Percentiles rank a stretch among this genome's conserved stretches.
Conservation (phyloP, 2,113 vertebrate genomes). For the Garra rufa region DNA sequence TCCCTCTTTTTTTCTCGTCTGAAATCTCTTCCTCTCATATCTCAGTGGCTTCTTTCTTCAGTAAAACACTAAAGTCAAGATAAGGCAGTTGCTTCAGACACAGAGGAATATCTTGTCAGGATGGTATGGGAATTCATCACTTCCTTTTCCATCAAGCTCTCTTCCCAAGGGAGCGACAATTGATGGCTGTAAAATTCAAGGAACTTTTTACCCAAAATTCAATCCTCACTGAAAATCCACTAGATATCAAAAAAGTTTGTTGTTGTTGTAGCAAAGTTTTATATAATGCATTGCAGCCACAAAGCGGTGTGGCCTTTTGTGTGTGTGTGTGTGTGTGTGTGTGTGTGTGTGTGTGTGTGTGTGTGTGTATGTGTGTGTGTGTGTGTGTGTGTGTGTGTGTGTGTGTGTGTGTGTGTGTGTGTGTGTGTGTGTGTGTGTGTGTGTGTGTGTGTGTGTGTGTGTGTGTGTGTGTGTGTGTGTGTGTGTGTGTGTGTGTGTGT, state of each 20-base stretch:
- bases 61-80: not conserved
- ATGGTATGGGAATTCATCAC: slow-evolving; percentile 11
- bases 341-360: too few relatives aligned
- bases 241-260: not conserved
- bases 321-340: too few relatives aligned
- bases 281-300: not conserved
- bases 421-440: too few relatives aligned
- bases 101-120: slow-evolving; percentile 1
- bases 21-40: not conserved
- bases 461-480: too few relatives aligned
- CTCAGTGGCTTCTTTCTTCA: not conserved
- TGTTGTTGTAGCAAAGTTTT: not conserved
- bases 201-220: not conserved
- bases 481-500: too few relatives aligned
- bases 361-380: too few relatives aligned
- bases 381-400: too few relatives aligned
- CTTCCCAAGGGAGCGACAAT: not conserved
- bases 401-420: too few relatives aligned
- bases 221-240: not conserved
- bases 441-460: too few relatives aligned
- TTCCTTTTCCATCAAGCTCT: not conserved
- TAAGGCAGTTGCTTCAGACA: not conserved
- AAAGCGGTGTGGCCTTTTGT: not conserved
- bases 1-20: not conserved
- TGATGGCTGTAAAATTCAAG: not conserved